phyloP scores from a whole-genome alignment of 1,140 invertebrate species.

The Vanessa atalanta region DNA sequence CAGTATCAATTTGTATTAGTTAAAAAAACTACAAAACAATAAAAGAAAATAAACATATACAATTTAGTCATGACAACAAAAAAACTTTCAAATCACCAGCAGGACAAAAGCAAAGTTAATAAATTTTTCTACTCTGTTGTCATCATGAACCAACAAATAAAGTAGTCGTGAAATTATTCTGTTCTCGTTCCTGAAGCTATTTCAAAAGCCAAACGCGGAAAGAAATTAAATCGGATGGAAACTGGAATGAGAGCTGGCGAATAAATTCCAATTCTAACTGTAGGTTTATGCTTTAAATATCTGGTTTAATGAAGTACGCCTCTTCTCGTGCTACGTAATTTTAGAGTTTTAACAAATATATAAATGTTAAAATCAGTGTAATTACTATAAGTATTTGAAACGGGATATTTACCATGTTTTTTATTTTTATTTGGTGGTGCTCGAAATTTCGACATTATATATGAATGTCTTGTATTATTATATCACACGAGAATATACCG shows the following conservation, averaged over 20 bases:
- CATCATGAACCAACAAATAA: conserved; percentile 26
- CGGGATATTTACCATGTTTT: too few species aligned
- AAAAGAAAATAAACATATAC: too few species aligned
- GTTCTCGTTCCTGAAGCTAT: conserved; percentile 28
- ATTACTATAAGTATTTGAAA: too few species aligned
- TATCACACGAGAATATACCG: too few species aligned
- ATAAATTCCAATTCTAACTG: conserved; percentile 25
- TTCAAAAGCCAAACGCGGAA: conserved; percentile 29
- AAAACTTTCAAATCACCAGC: too few species aligned
- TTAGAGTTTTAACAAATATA: conserved; percentile 8
- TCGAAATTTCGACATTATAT: too few species aligned
- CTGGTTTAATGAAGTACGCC: conserved; percentile 19
- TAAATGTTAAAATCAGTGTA: background rate
- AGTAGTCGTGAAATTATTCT: conserved; percentile 22
- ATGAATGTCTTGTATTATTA: too few species aligned
- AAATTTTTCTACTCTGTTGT: background rate
- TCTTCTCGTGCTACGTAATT: conserved; percentile 10
- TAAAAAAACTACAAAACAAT: too few species aligned
- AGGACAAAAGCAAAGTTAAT: background rate
- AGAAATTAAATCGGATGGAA: conserved; percentile 31
- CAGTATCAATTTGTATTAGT: too few species aligned
- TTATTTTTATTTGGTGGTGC: too few species aligned
- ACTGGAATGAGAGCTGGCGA: conserved; percentile 24
- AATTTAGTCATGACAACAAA: too few species aligned
- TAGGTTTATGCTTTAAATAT: conserved; percentile 26